Conservation (phyloP, 2,113 vertebrate species). For the Heliornis fulica region DNA sequence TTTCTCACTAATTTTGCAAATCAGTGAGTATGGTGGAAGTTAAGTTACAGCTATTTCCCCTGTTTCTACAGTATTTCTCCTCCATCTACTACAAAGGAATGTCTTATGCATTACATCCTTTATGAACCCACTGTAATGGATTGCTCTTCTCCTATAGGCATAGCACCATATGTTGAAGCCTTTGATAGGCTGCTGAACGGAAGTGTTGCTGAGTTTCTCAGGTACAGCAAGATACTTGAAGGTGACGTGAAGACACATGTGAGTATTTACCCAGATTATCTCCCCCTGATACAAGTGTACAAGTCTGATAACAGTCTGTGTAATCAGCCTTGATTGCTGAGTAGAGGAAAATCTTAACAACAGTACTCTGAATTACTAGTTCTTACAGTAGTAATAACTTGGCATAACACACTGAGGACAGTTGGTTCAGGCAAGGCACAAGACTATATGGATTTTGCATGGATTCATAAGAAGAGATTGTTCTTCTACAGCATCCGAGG, state of each 20-base stretch:
- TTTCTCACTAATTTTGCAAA: background rate
- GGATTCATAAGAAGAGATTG: background rate
- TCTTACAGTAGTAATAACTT: background rate
- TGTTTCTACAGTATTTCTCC: background rate
- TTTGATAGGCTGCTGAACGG: slow-evolving; percentile 86
- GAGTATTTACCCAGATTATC: slow-evolving; percentile 65
- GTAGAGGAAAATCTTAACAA: background rate
- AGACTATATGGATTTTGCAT: background rate
- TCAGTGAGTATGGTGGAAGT: background rate
- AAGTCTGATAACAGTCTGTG: background rate
- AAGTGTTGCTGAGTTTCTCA: slow-evolving; percentile 86
- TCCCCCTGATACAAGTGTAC: background rate
- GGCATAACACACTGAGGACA: background rate
- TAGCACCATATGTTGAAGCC: slow-evolving; percentile 83
- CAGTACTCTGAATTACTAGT: background rate
- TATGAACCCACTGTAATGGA: background rate
- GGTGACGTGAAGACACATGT: slow-evolving; percentile 93
- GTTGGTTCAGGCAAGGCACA: background rate
- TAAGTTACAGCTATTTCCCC: background rate
- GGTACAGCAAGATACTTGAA: slow-evolving; percentile 85
- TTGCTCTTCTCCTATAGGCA: slow-evolving; percentile 68
- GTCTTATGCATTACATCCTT: background rate
- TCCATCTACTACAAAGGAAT: background rate
- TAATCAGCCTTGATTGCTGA: background rate
- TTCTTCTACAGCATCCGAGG: background rate